Evolutionary conservation across 2,888 invertebrate species (phyloP), one percentile per base, ranked within the genome.

Genomic region (Rosalia funebris): DNA sequence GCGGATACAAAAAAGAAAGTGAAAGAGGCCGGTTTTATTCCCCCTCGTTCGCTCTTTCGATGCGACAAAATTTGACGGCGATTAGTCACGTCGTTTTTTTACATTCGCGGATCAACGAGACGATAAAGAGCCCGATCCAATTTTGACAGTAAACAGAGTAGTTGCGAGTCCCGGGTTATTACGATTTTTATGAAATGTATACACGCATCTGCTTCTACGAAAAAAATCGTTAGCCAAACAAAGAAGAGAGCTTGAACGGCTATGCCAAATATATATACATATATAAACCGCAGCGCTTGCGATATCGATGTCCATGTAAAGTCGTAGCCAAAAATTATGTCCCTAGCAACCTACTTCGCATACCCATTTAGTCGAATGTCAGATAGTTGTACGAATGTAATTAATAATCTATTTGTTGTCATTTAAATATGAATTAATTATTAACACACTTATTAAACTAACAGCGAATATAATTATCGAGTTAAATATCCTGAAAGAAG

Each of bases 271-370:
- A 62, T 62, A 62, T 63, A 57, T 25, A n/a, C 25, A 34, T 62
- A 65, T 39, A 62, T 34, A 65, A 65, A 60, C 65, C 65, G 65
- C 65, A 63, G 58, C 58, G 65, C 50, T 63, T 60, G 14, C 55
- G 56, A 44, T 58, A 65, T 63, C 63, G 65, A 65, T 58, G 57
- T 60, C 54, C 36, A 44, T n/a, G 25, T 41, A 62, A 20, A 55
- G 9, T 14, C 60, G 57, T 7, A 36, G 42, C 14, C 55, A 48
- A 60, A 65, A 65, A 46, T 59, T 37, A 17, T 17, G 25, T 25
- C 25, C 58, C 34, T 25, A 12, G 19, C n/a, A 15, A 16, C 25
- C 7, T 25, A 7, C n/a, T n/a, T n/a, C n/a, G n/a, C 36, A 36
- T 12, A 36, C 2, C 1, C 36, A 36, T 11, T 14, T 1, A 14